Evolutionary conservation across 2,113 vertebrate species (phyloP).

Genomic region (Salvator merianae): DNA sequence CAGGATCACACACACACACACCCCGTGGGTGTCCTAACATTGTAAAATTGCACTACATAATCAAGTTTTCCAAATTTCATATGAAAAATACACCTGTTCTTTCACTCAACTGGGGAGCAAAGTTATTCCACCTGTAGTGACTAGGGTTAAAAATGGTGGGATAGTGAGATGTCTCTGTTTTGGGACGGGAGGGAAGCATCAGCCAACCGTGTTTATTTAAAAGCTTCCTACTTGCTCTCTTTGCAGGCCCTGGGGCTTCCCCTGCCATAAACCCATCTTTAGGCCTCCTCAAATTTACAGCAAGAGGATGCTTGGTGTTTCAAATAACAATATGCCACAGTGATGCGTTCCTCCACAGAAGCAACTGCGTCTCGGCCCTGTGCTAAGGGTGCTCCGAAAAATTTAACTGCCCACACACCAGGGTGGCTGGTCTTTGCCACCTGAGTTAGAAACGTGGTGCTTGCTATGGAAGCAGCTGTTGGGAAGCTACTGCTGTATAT

Average conservation of each 20-base stretch:
- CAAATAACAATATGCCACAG: background rate
- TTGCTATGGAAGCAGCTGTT: conserved; percentile 38
- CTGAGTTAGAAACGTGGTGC: conserved; percentile 7
- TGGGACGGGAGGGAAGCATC: background rate
- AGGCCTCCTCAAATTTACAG: background rate
- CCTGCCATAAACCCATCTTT: background rate
- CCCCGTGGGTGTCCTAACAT: too few relatives aligned
- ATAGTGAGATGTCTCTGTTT: background rate
- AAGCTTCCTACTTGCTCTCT: background rate
- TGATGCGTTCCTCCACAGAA: background rate
- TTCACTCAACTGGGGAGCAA: too few relatives aligned
- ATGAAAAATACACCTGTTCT: too few relatives aligned
- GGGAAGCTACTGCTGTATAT: conserved; percentile 26
- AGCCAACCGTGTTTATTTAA: background rate
- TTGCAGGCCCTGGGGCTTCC: background rate
- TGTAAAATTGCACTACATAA: too few relatives aligned
- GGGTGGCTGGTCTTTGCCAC: conserved; percentile 23
- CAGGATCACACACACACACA: too few relatives aligned
- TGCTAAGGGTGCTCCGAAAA: background rate
- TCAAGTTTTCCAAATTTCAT: too few relatives aligned
- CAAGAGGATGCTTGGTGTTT: background rate
- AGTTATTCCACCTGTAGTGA: too few relatives aligned
- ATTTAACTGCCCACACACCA: background rate
- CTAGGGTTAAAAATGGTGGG: background rate
- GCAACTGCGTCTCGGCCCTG: background rate